Base-by-base conservation (phyloP, 2,113 vertebrate species). In the Brevimyrus niger region DNA sequence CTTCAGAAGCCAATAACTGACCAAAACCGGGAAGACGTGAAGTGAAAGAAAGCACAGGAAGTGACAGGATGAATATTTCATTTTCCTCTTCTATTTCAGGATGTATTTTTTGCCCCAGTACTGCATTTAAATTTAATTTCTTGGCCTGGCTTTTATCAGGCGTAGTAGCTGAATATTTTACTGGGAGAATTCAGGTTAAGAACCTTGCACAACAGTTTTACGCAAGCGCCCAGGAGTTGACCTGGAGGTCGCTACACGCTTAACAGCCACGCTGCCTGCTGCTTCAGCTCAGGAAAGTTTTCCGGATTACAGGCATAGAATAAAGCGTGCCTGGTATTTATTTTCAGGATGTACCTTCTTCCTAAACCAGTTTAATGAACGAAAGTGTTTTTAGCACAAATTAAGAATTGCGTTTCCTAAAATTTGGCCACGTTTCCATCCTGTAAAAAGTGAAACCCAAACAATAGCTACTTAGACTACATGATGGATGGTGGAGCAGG, bases 101-200 rank as follows among this genome's bases (percentile, higher is more conserved):
- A 84, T 84, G 35, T 42, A 80, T 80, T 80, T 80, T 80, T 38
- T 42, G 5, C 27, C 31, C 73, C 35, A 42, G 73, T 80, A 80
- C 44, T 84, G 82, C 82, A 84, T 84, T 84, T 84, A 47, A 84
- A 84, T 84, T 44, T 47, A 84, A 84, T 84, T 84, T 47, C 82
- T 84, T 46, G 38, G 73, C 73, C 73, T 19, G 73, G 73, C 73
- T 80, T 80, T 80, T 80, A 80, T 80, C 73, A 15, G 35, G 73
- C 35, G 6, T 80, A 42, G 73, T 80, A 80, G 35, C 73, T 42
- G 73, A 80, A 84, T 47, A 47, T 84, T 84, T 84, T 84, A 84
- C 23, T 47, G 82, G 44, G 44, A n/a, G 47, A 84, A 47, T 84
- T 84, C 38, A 84, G 82, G 42, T 47, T 84, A 84, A 80, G 73